phyloP scores from a whole-genome alignment of 2,888 invertebrate genomes.

The Platycnemis pennipes region DNA sequence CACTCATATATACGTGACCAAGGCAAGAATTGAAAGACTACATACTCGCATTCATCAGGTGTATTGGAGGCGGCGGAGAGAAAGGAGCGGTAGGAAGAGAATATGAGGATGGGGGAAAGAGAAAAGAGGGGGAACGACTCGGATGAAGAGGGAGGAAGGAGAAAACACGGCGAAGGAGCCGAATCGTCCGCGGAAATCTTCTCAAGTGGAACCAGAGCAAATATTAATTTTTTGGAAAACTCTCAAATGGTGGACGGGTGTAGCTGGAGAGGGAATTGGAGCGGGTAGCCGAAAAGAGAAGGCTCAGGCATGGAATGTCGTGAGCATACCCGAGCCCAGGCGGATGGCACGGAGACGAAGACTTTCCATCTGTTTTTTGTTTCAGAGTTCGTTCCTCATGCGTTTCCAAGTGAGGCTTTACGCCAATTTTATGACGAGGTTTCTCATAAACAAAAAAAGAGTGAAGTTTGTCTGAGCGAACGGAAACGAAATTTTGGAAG shows the following conservation, averaged over 20 bases:
- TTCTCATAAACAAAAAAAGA: slow-evolving; percentile 11
- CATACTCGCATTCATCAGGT: slow-evolving; percentile 58
- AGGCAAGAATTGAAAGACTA: slow-evolving; percentile 59
- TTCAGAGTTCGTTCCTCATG: background rate
- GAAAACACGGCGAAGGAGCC: background rate
- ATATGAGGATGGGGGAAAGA: background rate
- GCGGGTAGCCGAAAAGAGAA: slow-evolving; percentile 42
- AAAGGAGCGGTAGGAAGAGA: background rate
- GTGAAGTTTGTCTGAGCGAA: background rate
- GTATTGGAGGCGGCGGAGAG: slow-evolving; percentile 17
- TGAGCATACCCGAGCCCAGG: background rate
- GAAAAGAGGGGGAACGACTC: background rate
- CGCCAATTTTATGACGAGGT: background rate
- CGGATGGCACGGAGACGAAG: background rate
- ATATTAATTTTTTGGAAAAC: slow-evolving; percentile 59
- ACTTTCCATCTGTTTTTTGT: background rate
- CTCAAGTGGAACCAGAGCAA: slow-evolving; percentile 13
- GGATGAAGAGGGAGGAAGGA: background rate
- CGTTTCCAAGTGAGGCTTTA: background rate
- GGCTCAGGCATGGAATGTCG: background rate
- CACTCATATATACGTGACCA: slow-evolving; percentile 61
- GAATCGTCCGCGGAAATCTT: background rate
- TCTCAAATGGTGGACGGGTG: slow-evolving; percentile 4
- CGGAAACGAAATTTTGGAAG: slow-evolving; percentile 29
- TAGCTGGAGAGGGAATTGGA: background rate